These are phyloP conservation scores for Arge pagana DNA, from an alignment of 2,888 invertebrate species.

Conservation along the genomic window DNA sequence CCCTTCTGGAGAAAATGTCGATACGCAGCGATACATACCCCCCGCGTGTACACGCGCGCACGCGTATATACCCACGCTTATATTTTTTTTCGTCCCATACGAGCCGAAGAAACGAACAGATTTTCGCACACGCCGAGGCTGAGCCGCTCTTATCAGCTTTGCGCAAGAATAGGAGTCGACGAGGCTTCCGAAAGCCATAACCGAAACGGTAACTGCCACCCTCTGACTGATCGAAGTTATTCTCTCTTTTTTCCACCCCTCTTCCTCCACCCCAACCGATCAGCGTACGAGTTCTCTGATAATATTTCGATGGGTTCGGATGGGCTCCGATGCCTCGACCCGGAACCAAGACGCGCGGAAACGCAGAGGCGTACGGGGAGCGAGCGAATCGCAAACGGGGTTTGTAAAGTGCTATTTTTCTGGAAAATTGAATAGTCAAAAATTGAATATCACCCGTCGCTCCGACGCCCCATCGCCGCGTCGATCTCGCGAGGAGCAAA, in stretches of 20 bases:
- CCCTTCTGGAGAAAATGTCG: too few relatives aligned
- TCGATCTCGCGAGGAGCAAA: conserved; percentile 11
- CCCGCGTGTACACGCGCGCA: too few relatives aligned
- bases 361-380: too few relatives aligned
- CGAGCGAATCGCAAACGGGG: conserved; percentile 6
- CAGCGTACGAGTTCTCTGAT: conserved; percentile 38
- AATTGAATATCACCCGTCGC: conserved; percentile 43
- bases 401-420: conserved; percentile 47
- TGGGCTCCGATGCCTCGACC: conserved; percentile 18
- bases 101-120: too few relatives aligned
- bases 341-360: too few relatives aligned
- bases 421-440: conserved; percentile 55
- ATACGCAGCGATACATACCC: too few relatives aligned
- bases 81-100: background rate
- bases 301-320: conserved; percentile 36
- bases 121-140: too few relatives aligned
- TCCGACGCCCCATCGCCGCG: conserved; percentile 4
- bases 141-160: conserved; percentile 58
- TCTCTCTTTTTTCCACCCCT: conserved; percentile 41
- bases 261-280: conserved; percentile 16
- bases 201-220: conserved; percentile 59
- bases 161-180: conserved; percentile 59
- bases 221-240: conserved; percentile 57
- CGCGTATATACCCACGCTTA: too few relatives aligned
- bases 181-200: conserved; percentile 59